Conservation (phyloP, 2,113 vertebrate genomes). For the Albula glossodonta region DNA sequence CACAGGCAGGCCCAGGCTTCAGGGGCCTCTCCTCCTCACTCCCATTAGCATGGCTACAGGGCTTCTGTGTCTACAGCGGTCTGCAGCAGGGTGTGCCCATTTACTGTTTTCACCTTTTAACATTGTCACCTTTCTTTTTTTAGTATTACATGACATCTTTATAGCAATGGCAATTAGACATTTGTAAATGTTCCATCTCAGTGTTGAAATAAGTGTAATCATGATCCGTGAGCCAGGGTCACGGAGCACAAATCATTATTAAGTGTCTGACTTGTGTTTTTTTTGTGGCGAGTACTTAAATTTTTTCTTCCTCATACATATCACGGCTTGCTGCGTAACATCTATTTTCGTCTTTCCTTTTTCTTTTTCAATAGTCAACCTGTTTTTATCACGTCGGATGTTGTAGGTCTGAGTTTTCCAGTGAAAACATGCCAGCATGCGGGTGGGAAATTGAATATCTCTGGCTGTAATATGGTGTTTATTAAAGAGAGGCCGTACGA, state of each 20-base stretch:
- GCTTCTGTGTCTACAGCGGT: slow-evolving; percentile 18
- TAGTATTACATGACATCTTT: neutral
- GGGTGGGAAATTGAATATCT: slow-evolving; percentile 6
- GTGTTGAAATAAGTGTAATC: neutral
- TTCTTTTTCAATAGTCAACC: neutral
- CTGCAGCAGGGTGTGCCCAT: neutral
- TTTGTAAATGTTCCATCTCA: neutral
- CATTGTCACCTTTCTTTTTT: neutral
- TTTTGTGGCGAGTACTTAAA: neutral
- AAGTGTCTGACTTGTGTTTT: neutral
- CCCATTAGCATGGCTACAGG: slow-evolving; percentile 33
- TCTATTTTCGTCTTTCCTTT: neutral
- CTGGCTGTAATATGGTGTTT: neutral
- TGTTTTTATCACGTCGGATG: neutral
- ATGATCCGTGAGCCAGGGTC: neutral
- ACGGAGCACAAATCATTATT: neutral
- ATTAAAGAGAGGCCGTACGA: neutral
- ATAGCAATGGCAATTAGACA: neutral
- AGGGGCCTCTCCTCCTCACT: slow-evolving; percentile 43
- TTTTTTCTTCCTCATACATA: neutral
- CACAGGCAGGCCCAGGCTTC: slow-evolving; percentile 43
- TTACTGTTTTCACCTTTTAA: neutral
- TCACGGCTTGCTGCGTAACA: neutral
- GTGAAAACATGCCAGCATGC: neutral
- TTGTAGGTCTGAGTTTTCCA: neutral